phyloP scores from a whole-genome alignment of 2,888 invertebrate genomes.

The Yponomeuta plumbellus region DNA sequence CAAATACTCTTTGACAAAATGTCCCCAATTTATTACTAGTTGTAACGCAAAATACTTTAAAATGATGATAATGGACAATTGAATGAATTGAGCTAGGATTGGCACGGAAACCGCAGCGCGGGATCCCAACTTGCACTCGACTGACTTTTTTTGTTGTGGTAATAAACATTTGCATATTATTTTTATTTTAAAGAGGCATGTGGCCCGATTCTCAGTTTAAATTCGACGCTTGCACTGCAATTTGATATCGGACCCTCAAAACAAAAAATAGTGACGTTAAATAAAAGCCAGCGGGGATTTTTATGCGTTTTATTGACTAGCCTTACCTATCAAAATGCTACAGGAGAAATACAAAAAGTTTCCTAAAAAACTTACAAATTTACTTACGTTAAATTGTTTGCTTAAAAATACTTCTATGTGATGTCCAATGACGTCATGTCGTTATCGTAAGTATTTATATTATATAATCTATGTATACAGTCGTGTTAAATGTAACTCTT shows the following conservation, averaged over 20 bases:
- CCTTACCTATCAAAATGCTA: slow-evolving; percentile 32
- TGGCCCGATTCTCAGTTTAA: background rate
- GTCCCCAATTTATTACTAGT: too few species aligned
- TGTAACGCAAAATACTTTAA: too few species aligned
- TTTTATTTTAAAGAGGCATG: background rate
- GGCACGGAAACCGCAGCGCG: too few species aligned
- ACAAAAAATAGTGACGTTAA: slow-evolving; percentile 21
- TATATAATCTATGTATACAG: background rate
- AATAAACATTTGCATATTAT: background rate
- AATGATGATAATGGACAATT: too few species aligned
- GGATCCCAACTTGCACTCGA: too few species aligned
- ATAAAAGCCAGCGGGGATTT: slow-evolving; percentile 17
- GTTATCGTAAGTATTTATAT: too few species aligned
- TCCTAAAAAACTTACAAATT: background rate
- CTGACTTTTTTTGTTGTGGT: background rate
- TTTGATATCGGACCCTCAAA: slow-evolving; percentile 1
- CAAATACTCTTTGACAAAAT: too few species aligned
- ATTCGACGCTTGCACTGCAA: background rate
- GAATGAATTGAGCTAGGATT: too few species aligned
- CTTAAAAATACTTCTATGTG: slow-evolving; percentile 13
- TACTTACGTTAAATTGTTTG: background rate
- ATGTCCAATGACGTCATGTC: slow-evolving; percentile 4
- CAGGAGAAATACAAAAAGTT: slow-evolving; percentile 15
- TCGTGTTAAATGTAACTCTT: background rate
- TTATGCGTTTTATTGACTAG: slow-evolving; percentile 55